phyloP scores from a whole-genome alignment of 2,797 vertebrate genomes.

The Botia almorhae region DNA sequence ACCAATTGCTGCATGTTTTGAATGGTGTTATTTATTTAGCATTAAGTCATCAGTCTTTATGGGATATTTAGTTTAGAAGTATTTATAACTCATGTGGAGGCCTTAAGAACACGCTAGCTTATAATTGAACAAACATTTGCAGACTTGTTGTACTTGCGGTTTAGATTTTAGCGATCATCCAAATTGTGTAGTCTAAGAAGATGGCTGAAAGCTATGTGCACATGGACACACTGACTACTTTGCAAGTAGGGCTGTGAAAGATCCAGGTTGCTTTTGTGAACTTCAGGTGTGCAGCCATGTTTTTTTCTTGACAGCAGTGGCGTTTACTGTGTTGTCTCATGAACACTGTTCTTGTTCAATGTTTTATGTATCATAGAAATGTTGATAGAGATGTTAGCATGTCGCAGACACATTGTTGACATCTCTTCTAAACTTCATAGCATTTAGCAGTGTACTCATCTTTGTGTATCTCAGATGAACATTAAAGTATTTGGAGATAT shows the following conservation, averaged over 20 bases:
- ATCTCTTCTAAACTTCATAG: too few relatives aligned
- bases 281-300: too few relatives aligned
- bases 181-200: constrained; percentile 2
- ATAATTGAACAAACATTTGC: background rate
- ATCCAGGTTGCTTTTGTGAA: background rate
- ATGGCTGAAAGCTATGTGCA: background rate
- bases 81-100: background rate
- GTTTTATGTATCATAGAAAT: background rate
- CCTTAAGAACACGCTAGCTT: background rate
- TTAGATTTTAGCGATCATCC: background rate
- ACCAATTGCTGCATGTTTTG: constrained; percentile 8
- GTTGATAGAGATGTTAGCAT: too few relatives aligned
- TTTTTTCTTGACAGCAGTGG: background rate
- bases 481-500: too few relatives aligned
- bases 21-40: background rate
- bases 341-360: background rate
- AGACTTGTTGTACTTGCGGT: constrained; percentile 2
- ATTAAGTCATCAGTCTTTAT: background rate
- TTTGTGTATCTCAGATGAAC: too few relatives aligned
- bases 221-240: background rate
- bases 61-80: background rate
- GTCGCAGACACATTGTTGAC: too few relatives aligned
- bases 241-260: background rate
- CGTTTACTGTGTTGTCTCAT: background rate
- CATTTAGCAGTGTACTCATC: too few relatives aligned